Percentiles rank a stretch among this genome's conserved stretches.
phyloP scores from a whole-genome alignment of 2,113 vertebrate genomes.

The Elaphurus davidianus region DNA sequence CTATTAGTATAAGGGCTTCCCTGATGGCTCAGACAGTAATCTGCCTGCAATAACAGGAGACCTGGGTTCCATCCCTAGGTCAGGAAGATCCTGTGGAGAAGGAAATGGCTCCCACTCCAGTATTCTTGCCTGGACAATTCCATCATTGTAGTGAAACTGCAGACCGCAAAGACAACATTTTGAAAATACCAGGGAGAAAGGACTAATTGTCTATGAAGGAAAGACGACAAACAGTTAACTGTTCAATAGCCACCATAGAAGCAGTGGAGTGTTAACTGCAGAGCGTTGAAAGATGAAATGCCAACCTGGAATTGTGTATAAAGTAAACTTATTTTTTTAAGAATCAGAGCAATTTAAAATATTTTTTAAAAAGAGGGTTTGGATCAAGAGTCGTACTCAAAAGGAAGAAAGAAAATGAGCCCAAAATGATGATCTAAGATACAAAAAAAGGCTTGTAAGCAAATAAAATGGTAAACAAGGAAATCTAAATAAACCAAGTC shows the following conservation, averaged over 20 bases:
- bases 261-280: not conserved
- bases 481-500: constrained; percentile 3
- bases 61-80: not conserved
- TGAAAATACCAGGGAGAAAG: not conserved
- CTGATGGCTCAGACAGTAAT: not conserved
- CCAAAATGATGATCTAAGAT: not conserved
- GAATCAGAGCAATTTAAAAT: not conserved
- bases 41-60: not conserved
- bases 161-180: not conserved
- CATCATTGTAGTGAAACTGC: not conserved
- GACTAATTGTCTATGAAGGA: not conserved
- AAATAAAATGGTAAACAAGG: not conserved
- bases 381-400: not conserved
- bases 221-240: not conserved
- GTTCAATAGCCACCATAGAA: not conserved
- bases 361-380: not conserved
- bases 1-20: not conserved
- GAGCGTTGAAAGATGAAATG: not conserved
- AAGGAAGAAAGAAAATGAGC: not conserved
- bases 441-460: not conserved
- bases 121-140: not conserved
- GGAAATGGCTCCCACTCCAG: not conserved
- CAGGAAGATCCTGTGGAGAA: not conserved
- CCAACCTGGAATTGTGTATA: not conserved
- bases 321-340: not conserved